phyloP scores from a whole-genome alignment of 1,140 invertebrate species.

The Pomacea maculata region DNA sequence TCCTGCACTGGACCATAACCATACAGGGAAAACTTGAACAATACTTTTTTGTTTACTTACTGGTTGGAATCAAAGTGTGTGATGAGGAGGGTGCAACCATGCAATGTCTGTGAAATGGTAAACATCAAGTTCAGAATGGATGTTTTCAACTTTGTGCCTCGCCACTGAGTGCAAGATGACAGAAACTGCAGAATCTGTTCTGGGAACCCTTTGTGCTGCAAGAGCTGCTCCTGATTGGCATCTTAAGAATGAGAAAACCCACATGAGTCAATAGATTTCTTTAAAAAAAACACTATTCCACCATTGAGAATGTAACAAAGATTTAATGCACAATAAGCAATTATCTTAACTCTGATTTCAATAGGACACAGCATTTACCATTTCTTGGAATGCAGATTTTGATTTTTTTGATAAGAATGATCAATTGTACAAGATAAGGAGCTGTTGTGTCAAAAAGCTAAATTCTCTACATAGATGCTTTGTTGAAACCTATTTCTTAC shows the following conservation, averaged over 20 bases:
- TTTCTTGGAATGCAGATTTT: background rate
- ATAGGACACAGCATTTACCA: too few relatives aligned
- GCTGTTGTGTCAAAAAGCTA: too few relatives aligned
- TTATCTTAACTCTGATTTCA: too few relatives aligned
- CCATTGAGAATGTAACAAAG: background rate
- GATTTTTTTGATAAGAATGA: too few relatives aligned
- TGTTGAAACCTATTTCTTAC: too few relatives aligned
- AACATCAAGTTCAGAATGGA: conserved; percentile 44
- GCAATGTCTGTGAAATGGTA: conserved; percentile 45
- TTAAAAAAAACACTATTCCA: background rate
- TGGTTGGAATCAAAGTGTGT: conserved; percentile 39
- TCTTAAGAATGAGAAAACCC: conserved; percentile 38
- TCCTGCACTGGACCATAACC: too few relatives aligned
- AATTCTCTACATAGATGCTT: too few relatives aligned
- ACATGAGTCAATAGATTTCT: background rate
- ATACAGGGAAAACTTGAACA: too few relatives aligned
- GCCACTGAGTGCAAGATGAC: conserved; percentile 45
- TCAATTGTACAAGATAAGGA: too few relatives aligned
- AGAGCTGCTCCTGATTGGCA: conserved; percentile 45
- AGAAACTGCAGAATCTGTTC: conserved; percentile 40
- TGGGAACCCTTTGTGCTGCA: conserved; percentile 37
- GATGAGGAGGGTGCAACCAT: conserved; percentile 44
- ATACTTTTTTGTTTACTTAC: too few relatives aligned
- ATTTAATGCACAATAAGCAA: background rate
- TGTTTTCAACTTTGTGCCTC: conserved; percentile 40